phyloP scores from a whole-genome alignment of 2,797 vertebrate species.

The Leptoclinus maculatus region DNA sequence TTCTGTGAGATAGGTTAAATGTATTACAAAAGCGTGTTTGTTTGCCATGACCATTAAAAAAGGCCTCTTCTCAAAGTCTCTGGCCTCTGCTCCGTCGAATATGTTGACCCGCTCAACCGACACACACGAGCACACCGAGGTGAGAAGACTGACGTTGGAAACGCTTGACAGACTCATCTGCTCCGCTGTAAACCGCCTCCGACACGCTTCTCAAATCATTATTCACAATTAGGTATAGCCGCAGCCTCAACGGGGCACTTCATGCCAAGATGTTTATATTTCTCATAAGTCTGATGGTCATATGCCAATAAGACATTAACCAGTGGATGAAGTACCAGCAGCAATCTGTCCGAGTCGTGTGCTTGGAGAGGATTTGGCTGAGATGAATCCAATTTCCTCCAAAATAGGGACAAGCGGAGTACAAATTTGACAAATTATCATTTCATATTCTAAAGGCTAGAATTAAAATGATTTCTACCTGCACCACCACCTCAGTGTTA shows the following conservation, averaged over 20 bases:
- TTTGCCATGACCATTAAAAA: constrained; percentile 6
- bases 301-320: constrained; percentile 34
- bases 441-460: constrained; percentile 44
- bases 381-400: constrained; percentile 38
- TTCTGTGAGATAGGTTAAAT: not conserved
- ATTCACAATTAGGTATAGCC: constrained; percentile 39
- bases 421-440: constrained; percentile 54
- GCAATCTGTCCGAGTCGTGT: constrained; percentile 11
- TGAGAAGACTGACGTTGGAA: constrained; percentile 15
- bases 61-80: constrained; percentile 12
- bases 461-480: constrained; percentile 56
- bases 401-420: constrained; percentile 24
- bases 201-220: constrained; percentile 23
- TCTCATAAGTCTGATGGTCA: constrained; percentile 44
- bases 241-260: constrained; percentile 30
- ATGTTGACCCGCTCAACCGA: constrained; percentile 18
- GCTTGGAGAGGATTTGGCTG: constrained; percentile 11
- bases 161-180: constrained; percentile 16
- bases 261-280: constrained; percentile 41
- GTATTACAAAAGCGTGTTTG: not conserved
- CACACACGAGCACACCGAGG: constrained; percentile 11
- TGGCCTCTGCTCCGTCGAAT: constrained; percentile 31
- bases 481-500: constrained; percentile 20
- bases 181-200: constrained; percentile 12
- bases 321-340: constrained; percentile 13